Base-by-base conservation (phyloP, 2,888 invertebrate genomes). In the Pristionchus japonicus region DNA sequence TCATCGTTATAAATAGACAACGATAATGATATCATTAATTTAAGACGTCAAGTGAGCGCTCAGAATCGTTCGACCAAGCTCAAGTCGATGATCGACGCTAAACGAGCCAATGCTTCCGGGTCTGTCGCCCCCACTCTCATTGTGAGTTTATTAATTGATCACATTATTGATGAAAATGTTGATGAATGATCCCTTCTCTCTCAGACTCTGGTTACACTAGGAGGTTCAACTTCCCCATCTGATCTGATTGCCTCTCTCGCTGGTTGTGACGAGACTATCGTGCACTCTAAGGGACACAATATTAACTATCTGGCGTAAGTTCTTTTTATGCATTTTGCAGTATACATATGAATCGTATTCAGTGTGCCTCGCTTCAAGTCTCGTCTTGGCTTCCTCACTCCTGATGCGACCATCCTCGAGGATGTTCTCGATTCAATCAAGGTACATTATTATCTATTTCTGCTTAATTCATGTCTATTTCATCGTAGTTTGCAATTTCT, bases 321-420 rank as follows among this genome's bases (percentile, higher is more conserved):
- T 74, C 31, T 84, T 80, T 88, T 86, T 74, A n/a, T 89, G 11
- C 20, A 52, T 31, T 49, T 47, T 7, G 20, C n/a, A 40, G 7
- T 74, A n/a, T 74, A 37, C 40, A 2, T 52, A 83, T 43, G n/a
- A 37, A 52, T 0, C 23, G 17, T 86, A 23, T 91, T 89, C 83
- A 93, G 92, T 3, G 83, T 94, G 40, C 91, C 93, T 6, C 92
- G 94, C 6, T 93, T 94, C 89, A 93, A 93, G 80, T 88, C 90
- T 17, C 91, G 93, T 17, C 86, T 92, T 57, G 90, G 92, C 13
- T 94, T 94, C 88, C 57, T 93, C 23, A 91, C 92, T 40, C 94
- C 94, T 7, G 86, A 90, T 23, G 85, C 90, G 13, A 89, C 88
- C 40, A 88, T 90, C 11, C 31, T 92, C 13, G 91, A 93, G 80